These are phyloP conservation scores for Oreochromis aureus DNA, from an alignment of 2,113 vertebrate genomes.

Conservation along the genomic window DNA sequence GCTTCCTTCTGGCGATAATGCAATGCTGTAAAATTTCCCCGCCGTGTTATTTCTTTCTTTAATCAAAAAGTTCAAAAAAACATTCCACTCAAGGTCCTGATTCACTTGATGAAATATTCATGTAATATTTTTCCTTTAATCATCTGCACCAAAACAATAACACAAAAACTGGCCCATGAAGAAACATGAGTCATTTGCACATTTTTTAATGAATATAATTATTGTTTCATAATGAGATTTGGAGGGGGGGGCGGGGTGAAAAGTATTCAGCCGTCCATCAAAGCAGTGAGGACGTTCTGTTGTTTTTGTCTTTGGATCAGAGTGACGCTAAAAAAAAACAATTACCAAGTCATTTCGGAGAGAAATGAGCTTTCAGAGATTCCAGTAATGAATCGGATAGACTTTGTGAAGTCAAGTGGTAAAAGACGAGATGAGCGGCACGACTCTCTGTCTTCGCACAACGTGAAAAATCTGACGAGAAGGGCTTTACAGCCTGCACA, in stretches of 20 bases:
- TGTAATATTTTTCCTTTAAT: conserved; percentile 56
- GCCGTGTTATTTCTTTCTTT: conserved; percentile 23
- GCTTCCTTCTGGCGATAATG: conserved; percentile 12
- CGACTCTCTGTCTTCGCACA: background rate
- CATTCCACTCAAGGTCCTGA: conserved; percentile 33
- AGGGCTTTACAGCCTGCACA: background rate
- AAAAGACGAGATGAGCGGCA: background rate
- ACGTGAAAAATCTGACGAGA: background rate
- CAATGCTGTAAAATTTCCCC: background rate
- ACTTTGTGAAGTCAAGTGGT: conserved; percentile 32
- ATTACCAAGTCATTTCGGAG: conserved; percentile 51
- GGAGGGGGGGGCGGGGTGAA: background rate
- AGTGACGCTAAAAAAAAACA: conserved; percentile 22
- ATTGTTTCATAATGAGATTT: conserved; percentile 63
- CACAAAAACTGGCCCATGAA: conserved; percentile 38
- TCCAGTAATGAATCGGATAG: conserved; percentile 39
- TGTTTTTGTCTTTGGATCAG: conserved; percentile 52
- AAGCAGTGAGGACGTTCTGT: conserved; percentile 29
- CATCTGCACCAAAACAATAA: conserved; percentile 61
- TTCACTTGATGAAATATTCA: conserved; percentile 58
- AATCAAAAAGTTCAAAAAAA: conserved; percentile 35
- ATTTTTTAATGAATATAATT: conserved; percentile 71
- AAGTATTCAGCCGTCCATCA: conserved; percentile 32
- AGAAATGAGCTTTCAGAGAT: conserved; percentile 38
- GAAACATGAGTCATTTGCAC: conserved; percentile 47